Evolutionary conservation across 2,888 invertebrate species (phyloP), one percentile per base, ranked within the genome.

Genomic region (Suillia variegata): DNA sequence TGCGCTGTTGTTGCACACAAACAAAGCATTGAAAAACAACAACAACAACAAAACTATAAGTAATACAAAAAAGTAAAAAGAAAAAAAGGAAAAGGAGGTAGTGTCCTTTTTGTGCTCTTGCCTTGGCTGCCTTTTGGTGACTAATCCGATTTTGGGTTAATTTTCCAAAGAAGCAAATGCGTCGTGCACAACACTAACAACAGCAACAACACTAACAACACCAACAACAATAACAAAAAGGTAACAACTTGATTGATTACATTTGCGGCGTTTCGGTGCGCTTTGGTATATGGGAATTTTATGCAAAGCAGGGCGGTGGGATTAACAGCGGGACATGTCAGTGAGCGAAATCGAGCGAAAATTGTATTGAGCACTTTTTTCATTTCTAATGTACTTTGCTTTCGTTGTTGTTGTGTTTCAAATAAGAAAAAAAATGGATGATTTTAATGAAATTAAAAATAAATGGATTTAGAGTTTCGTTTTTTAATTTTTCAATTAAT

Each of bases 61-160:
- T 13, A 45, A 45, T 18, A 45, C 13, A 13, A 45, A 20, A 17
- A 13, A 17, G 18, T 20, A 45, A 17, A 45, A 45, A 45, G 18
- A 17, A 4, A 38, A n/a, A n/a, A n/a, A 17, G 2, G 18, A 45
- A 45, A 45, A 45, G 45, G 17, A 45, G 45, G 45, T 45, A 45
- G 18, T 45, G 45, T 45, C 45, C 45, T 20, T 45, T 45, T 17
- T n/a, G n/a, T 5, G 45, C 13, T 18, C 20, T 45, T 17, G 18
- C 45, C n/a, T n/a, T n/a, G n/a, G n/a, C n/a, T n/a, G n/a, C n/a
- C n/a, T n/a, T n/a, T 45, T 45, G 45, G 45, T 45, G 45, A 45
- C 45, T 45, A 45, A 45, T 45, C 45, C 45, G 45, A 45, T 45
- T 45, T 45, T 45, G 45, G 45, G 45, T 45, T 45, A 45, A 45